Base-by-base conservation (phyloP, 1,140 invertebrate genomes). In the Ylistrum balloti region DNA sequence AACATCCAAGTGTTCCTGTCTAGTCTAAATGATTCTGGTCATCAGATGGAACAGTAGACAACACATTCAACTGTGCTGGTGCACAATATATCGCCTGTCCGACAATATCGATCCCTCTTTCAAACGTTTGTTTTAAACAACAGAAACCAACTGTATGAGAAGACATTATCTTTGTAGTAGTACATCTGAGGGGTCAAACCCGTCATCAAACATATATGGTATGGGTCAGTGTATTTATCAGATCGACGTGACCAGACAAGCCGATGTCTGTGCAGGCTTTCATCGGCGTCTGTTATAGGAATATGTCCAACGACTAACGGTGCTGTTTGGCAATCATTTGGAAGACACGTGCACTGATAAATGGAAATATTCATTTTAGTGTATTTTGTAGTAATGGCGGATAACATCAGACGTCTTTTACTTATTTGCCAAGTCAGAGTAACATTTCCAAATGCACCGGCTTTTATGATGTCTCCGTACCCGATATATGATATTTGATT, bases 161-260 rank as follows among this genome's bases (percentile, higher is more conserved):
- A 74, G n/a, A 28, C n/a, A 74, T 74, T 28, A 74, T 74, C 13
- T 74, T 22, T 74, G n/a, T 9, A 28, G 22, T 28, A 74, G 56
- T 74, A 74, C 56, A 74, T 74, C 5, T 74, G n/a, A 17, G 56
- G 15, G 56, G 56, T 74, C 56, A 74, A 74, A 74, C 56, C n/a
- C 28, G 56, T 28, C n/a, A 74, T 74, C 56, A 28, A 28, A 74
- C 5, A 74, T 74, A 74, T 0, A 74, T 1, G 56, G 22, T 28
- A 28, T 1, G 28, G n/a, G 56, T 74, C 56, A 74, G n/a, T 28
- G n/a, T 28, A n/a, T 74, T 28, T 28, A 74, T n/a, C 56, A 74
- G 56, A 74, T 74, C 56, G 56, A 17, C 20, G 11, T 20, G 20
- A 9, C 13, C 1, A 20, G 45, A 48, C 45, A 48, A 10, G 22